Evolutionary conservation across 1,140 invertebrate genomes (phyloP), one percentile per base, ranked within the genome.

Genomic region (Temnothorax longispinosus): DNA sequence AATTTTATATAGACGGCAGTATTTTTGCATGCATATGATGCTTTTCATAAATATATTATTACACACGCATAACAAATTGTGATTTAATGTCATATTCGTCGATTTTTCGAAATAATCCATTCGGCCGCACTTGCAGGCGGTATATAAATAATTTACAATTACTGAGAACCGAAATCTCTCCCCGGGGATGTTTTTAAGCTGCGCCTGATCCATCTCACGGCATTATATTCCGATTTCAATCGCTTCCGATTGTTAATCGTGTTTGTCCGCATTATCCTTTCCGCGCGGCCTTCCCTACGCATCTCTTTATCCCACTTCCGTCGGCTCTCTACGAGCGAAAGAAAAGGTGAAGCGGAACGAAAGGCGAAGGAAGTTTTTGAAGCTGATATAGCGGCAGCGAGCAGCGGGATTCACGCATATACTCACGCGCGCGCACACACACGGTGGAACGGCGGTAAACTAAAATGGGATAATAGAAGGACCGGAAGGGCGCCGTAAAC

Each of bases 391-490:
- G 77, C 54, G 44, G 32, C 58, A 35, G 58, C n/a, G 32, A 54
- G 71, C 76, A 65, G 74, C 44, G 44, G 76, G 64, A 82, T 87
- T 84, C 65, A 60, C 64, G 32, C 54, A 64, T 35, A 35, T n/a
- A 54, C 21, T 2, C 56, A 11, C 56, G 4, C 56, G 7, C 21
- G n/a, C 21, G 13, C 21, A 2, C 41, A 6, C 35, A 44, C 38
- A 10, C n/a, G 93, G 91, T 93, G 93, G 93, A 91, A 91, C 92
- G 93, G 92, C 89, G 92, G 91, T 93, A 93, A 94, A 94, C 93
- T 93, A 94, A 94, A 95, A 94, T 93, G 93, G 92, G 94, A 95
- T 95, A 95, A 95, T 95, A 95, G 95, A 75, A 91, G 89, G 92
- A 93, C 94, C 94, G 94, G 94, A 95, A 95, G 93, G 92, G 89